phyloP scores from a whole-genome alignment of 2,113 vertebrate genomes.

The Rhea pennata region DNA sequence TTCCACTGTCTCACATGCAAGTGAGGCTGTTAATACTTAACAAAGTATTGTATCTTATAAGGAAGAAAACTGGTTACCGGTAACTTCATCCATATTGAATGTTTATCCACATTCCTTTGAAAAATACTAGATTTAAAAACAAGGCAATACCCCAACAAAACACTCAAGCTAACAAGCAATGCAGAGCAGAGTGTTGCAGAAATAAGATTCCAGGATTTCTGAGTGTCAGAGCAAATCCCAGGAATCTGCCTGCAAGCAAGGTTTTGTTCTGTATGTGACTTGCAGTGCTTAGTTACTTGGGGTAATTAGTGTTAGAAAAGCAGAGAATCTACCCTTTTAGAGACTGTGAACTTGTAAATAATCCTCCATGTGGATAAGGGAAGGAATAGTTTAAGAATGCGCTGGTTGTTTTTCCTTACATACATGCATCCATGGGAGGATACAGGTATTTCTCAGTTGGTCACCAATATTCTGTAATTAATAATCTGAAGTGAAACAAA shows the following conservation, averaged over 20 bases:
- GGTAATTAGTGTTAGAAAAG: background rate
- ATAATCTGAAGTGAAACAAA: slow-evolving; percentile 6
- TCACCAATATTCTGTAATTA: background rate
- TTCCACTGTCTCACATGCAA: background rate
- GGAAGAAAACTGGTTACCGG: background rate
- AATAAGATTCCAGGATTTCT: background rate
- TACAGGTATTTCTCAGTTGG: slow-evolving; percentile 19
- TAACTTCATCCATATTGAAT: background rate
- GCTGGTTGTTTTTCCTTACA: background rate
- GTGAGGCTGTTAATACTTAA: slow-evolving; percentile 44
- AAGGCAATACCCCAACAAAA: background rate
- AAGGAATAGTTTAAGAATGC: background rate
- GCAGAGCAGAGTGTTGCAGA: background rate
- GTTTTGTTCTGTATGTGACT: background rate
- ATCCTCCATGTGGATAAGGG: background rate
- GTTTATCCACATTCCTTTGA: background rate
- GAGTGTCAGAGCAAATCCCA: background rate
- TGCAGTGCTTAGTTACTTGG: background rate
- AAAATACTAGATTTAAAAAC: background rate
- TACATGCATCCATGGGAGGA: background rate
- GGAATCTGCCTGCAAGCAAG: background rate
- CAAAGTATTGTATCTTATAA: background rate
- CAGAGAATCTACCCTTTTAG: background rate
- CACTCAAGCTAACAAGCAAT: background rate
- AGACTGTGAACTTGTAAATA: background rate